Evolutionary conservation across 2,888 invertebrate genomes (phyloP), one percentile per base, ranked within the genome.

Genomic region (Nowickia ferox): DNA sequence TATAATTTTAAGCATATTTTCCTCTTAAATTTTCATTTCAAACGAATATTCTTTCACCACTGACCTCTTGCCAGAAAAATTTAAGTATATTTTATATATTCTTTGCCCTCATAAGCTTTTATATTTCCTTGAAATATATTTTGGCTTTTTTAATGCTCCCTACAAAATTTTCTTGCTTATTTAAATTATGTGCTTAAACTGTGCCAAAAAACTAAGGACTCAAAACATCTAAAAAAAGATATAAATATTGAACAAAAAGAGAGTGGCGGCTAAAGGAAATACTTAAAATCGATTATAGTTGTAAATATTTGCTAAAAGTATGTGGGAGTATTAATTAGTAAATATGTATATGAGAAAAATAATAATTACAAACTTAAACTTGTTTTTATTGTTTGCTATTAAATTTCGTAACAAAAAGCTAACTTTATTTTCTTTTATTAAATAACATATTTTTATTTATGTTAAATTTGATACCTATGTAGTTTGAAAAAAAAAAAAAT

Each of bases 71-170:
- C 51, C 22, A 42, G 15, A 57, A 19, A 66, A 59, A 38, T 19
- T 30, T 30, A 10, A 40, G 59, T 57, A 53, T n/a, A 57, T 40
- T 68, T 68, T 30, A 17, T 6, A 13, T 17, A 59, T 53, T 61
- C 30, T 11, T 30, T 57, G 48, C 11, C 63, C 55, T 79, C 55
- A 79, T 71, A 79, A 79, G 63, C 13, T 71, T 65, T 80, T 65
- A 40, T 77, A 42, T 63, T 65, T 71, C 55, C 71, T 71, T 63
- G 1, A n/a, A 66, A 46, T 17, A 42, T n/a, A 75, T 1, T 61
- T 6, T 46, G 3, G n/a, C 11, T 30, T 51, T 42, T 53, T 57
- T 2, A 22, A 15, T 44, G 9, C 3, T 13, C 30, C 22, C 1
- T 9, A 5, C 13, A 4, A 6, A 8, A 15, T 22, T 19, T 55